Conservation (phyloP, 2,888 invertebrate genomes). For the Cantharis rustica region DNA sequence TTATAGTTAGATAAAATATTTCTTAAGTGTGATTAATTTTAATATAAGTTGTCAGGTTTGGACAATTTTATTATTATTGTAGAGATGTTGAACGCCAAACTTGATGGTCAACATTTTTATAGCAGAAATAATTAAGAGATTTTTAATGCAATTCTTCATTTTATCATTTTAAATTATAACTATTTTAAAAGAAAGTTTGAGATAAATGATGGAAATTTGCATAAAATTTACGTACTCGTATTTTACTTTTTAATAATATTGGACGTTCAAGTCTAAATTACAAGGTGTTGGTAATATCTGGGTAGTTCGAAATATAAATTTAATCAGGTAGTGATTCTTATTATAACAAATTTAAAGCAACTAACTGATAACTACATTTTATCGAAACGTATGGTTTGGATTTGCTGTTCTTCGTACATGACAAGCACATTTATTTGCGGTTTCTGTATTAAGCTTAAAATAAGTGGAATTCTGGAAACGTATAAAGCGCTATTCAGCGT, state of each 20-base stretch:
- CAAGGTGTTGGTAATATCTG: neutral
- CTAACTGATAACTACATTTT: slow-evolving; percentile 28
- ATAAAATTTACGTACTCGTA: neutral
- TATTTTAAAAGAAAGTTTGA: too few relatives aligned
- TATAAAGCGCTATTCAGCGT: slow-evolving; percentile 54
- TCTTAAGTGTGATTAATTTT: too few relatives aligned
- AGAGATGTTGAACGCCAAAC: too few relatives aligned
- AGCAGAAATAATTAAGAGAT: too few relatives aligned
- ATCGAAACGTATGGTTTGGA: slow-evolving; percentile 29
- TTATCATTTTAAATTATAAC: too few relatives aligned
- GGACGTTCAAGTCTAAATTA: neutral
- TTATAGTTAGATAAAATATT: too few relatives aligned
- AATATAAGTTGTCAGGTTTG: too few relatives aligned
- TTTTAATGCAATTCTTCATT: too few relatives aligned
- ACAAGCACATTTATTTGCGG: slow-evolving; percentile 48
- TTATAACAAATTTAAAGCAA: slow-evolving; percentile 15
- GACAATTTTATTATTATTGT: too few relatives aligned
- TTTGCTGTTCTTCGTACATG: slow-evolving; percentile 33
- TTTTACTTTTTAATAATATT: neutral
- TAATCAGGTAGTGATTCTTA: slow-evolving; percentile 1
- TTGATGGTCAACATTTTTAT: too few relatives aligned
- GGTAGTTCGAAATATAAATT: neutral
- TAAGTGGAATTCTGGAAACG: slow-evolving; percentile 53
- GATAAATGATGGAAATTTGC: neutral
- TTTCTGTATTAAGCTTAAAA: slow-evolving; percentile 53